phyloP scores from a whole-genome alignment of 2,113 vertebrate genomes.

The Cyprinodon tularosa region DNA sequence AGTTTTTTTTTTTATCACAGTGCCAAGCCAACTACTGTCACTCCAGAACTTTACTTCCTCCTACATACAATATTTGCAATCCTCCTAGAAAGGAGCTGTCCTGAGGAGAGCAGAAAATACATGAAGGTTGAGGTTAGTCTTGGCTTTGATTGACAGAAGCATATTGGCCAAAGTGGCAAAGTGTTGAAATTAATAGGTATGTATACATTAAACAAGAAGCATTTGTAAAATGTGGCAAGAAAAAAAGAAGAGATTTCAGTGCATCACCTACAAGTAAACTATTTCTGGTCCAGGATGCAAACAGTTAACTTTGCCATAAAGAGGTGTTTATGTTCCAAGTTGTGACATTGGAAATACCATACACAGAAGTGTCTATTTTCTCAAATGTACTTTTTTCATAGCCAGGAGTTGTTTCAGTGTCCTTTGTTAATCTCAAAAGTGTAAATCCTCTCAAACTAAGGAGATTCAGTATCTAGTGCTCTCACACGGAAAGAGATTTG shows the following conservation, averaged over 20 bases:
- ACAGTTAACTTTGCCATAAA: not conserved
- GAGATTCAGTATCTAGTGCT: slow-evolving; percentile 29
- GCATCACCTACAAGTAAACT: not conserved
- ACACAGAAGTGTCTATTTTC: not conserved
- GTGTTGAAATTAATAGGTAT: not conserved
- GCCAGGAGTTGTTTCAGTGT: slow-evolving; percentile 18
- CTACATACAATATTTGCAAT: not conserved
- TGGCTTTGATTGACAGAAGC: no score
- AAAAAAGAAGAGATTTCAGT: not conserved
- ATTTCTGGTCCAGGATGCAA: not conserved
- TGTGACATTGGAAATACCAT: not conserved
- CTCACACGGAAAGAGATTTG: slow-evolving; percentile 55
- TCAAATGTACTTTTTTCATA: not conserved
- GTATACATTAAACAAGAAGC: not conserved
- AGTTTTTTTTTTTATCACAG: not conserved
- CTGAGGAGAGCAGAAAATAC: not conserved
- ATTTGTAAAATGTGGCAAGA: not conserved
- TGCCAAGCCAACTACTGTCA: not conserved
- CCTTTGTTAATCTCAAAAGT: slow-evolving; percentile 43
- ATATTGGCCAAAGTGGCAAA: not conserved
- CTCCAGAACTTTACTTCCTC: not conserved
- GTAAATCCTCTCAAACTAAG: slow-evolving; percentile 47
- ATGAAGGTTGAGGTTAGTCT: no score
- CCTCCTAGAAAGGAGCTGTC: not conserved
- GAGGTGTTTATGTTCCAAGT: slow-evolving; percentile 2